Evolutionary conservation across 2,888 invertebrate species (phyloP), one percentile per base, ranked within the genome.

Genomic region (Sarcophaga subvicina): DNA sequence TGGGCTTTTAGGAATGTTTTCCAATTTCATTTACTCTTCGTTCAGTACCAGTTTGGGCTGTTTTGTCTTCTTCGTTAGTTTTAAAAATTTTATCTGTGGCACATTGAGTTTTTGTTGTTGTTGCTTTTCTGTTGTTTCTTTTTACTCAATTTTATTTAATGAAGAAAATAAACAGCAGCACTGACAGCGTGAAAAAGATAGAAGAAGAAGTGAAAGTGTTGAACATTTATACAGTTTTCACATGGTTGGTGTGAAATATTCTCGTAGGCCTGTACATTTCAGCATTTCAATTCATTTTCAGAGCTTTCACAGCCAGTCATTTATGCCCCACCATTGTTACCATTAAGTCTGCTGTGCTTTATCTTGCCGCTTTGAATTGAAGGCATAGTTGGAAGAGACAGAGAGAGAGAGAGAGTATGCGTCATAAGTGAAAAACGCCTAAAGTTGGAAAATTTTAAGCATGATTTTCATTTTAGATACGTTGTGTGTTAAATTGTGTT

Each of bases 391-490:
- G 0, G 37, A 0, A 37, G 1, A 6, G 6, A 8, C 0, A 37
- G 37, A 8, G 10, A 10, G 37, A 37, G 37, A 37, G 37, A 27
- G 37, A 37, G 37, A 8, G 37, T 37, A 37, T 8, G 37, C 8
- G 8, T 54, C 10, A 14, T 54, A 54, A 54, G 67, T 66, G 37
- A 20, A 27, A 25, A 20, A 12, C 20, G 80, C 72, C 80, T 67
- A 49, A 85, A 80, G 80, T 72, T 37, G 37, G 45, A 64, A 66
- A 77, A 72, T 67, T 54, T 80, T 54, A 47, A 77, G 72, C 85
- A 85, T 77, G 80, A 77, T 77, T 80, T 80, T 77, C 69, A 72
- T 72, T 72, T 80, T 72, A 80, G 25, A 80, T 63, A 63, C 60
- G 8, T 47, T 82, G n/a, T 17, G 37, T 37, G 10, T 59, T 62